Evolutionary conservation across 1,140 invertebrate species (phyloP).

Genomic region (Wiebesia pumilae): DNA sequence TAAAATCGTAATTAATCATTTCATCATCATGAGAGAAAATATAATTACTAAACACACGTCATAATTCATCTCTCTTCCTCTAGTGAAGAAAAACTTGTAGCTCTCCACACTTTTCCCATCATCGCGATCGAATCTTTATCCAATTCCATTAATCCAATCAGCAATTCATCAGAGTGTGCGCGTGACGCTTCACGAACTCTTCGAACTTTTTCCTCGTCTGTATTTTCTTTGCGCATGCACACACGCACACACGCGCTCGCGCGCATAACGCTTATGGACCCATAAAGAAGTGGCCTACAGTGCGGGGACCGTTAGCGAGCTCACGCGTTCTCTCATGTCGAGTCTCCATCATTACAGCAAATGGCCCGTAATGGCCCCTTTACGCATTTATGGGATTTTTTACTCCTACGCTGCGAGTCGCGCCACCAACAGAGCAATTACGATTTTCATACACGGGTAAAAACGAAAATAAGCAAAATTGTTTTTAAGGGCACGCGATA

Average conservation of each 20-base stretch:
- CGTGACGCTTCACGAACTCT: not conserved
- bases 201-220: not conserved
- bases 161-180: constrained; percentile 34
- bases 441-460: constrained; percentile 7
- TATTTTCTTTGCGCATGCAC: too few relatives aligned
- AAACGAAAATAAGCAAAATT: not conserved
- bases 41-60: not conserved
- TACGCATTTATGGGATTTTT: constrained; percentile 18
- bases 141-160: constrained; percentile 35
- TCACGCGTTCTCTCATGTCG: not conserved
- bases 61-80: not conserved
- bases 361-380: constrained; percentile 35
- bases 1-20: constrained; percentile 23
- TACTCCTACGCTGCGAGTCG: not conserved
- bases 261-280: not conserved
- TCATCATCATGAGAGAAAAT: not conserved
- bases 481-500: not conserved
- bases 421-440: not conserved
- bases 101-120: not conserved
- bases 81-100: not conserved
- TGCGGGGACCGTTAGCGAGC: constrained; percentile 2
- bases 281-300: not conserved
- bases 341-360: constrained; percentile 35
- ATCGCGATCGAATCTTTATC: constrained; percentile 21
- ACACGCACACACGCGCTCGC: not conserved